These are phyloP conservation scores for Oryzias sinensis DNA, from an alignment of 2,797 vertebrate species.

Conservation along the genomic window DNA sequence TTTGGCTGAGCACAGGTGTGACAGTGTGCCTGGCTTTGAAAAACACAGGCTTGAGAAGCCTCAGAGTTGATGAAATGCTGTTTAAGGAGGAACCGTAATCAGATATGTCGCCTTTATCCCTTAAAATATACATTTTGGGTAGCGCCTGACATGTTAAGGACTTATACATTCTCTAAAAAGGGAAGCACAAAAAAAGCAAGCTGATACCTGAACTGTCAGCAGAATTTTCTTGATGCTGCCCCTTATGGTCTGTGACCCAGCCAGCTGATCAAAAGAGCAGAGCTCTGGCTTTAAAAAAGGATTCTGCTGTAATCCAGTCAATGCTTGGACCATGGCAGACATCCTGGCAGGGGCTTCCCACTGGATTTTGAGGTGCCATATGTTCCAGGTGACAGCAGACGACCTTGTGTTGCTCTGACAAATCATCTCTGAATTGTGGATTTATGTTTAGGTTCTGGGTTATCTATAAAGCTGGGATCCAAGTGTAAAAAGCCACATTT, in stretches of 20 bases:
- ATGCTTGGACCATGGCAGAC: conserved; percentile 59
- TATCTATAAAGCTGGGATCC: conserved; percentile 32
- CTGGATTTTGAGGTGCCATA: conserved; percentile 46
- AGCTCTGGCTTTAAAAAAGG: conserved; percentile 58
- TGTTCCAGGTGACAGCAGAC: conserved; percentile 62
- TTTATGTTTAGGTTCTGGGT: conserved; percentile 29
- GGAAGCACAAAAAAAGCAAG: background rate
- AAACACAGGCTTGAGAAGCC: background rate
- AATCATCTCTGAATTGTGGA: conserved; percentile 22
- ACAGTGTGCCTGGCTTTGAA: conserved; percentile 6
- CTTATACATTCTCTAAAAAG: background rate
- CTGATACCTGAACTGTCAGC: conserved; percentile 18
- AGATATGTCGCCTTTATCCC: background rate
- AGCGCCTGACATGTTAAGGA: background rate
- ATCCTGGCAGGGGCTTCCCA: conserved; percentile 31
- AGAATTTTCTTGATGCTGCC: conserved; percentile 31
- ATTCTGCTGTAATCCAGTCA: conserved; percentile 65
- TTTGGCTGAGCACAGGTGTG: conserved; percentile 17
- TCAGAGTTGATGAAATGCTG: background rate
- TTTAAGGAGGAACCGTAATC: background rate
- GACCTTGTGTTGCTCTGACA: conserved; percentile 47
- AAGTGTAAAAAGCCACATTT: too few species aligned
- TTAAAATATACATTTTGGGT: background rate
- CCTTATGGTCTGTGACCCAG: conserved; percentile 27
- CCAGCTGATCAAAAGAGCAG: conserved; percentile 44